Percentiles rank a stretch among this genome's conserved stretches.
Evolutionary conservation across 2,888 invertebrate genomes (phyloP).

Genomic region (Mesoligia furuncula): DNA sequence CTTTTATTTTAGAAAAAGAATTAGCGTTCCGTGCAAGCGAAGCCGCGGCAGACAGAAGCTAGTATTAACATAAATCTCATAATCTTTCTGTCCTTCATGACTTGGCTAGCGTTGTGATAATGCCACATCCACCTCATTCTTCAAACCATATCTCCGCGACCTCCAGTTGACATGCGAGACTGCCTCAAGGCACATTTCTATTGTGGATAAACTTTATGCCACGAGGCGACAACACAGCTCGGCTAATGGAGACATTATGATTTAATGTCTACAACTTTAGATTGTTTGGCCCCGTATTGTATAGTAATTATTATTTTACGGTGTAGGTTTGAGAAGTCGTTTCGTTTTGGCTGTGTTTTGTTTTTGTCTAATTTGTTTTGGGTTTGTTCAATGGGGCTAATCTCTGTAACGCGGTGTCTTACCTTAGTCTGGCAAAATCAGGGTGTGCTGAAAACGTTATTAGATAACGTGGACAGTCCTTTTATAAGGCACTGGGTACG

Average conservation of each 20-base stretch:
- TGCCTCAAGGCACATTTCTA: conserved; percentile 71
- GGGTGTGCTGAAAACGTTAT: no score
- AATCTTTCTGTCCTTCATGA: not conserved
- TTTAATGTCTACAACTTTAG: conserved; percentile 64
- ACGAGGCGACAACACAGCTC: conserved; percentile 68
- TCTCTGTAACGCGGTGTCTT: not conserved
- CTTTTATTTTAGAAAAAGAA: not conserved
- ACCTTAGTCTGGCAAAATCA: no score
- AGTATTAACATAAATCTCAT: not conserved
- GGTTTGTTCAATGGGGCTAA: not conserved
- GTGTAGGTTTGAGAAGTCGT: conserved; percentile 60
- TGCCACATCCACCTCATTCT: conserved; percentile 16
- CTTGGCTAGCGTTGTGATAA: not conserved
- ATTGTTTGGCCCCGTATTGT: conserved; percentile 62
- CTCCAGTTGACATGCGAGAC: conserved; percentile 68
- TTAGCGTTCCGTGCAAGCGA: not conserved
- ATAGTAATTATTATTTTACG: conserved; percentile 68
- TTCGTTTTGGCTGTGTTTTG: conserved; percentile 49
- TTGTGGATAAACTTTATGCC: conserved; percentile 69
- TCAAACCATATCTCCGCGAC: conserved; percentile 1
- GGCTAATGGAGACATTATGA: conserved; percentile 64
- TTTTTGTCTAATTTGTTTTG: conserved; percentile 48
- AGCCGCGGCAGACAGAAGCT: not conserved
- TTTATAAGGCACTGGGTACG: no score
- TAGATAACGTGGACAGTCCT: no score